phyloP scores from a whole-genome alignment of 37 sponge, comb jelly and placozoan genomes.

The Theonella swinhoei region DNA sequence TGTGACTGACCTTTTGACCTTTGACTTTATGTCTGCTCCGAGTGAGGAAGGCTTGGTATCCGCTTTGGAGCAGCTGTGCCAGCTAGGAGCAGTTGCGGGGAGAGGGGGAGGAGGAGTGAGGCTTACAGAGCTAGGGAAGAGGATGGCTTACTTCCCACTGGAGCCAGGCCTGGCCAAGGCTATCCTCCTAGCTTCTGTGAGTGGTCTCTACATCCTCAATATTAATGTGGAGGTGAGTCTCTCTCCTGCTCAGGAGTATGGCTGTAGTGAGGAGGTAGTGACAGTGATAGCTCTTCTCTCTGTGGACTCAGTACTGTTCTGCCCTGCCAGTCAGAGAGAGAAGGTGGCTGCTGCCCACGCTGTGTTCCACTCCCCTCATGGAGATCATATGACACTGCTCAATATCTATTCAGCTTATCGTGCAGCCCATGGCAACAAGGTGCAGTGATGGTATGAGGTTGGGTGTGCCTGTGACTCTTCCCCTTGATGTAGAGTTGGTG shows the following conservation, averaged over 20 bases:
- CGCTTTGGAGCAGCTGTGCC: conserved; percentile 82
- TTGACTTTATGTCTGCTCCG: conserved; percentile 94
- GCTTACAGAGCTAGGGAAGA: conserved; percentile 77
- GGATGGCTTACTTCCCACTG: conserved; percentile 87
- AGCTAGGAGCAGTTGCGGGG: conserved; percentile 73
- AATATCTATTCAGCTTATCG: conserved; percentile 74
- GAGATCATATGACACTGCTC: conserved; percentile 91
- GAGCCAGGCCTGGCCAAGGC: conserved; percentile 75
- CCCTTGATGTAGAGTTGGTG: conserved; percentile 75
- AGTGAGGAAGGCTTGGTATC: conserved; percentile 62
- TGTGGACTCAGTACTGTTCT: conserved; percentile 87
- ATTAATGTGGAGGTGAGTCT: too few species aligned
- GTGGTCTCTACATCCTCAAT: too few species aligned
- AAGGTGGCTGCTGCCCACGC: conserved; percentile 40
- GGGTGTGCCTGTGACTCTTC: conserved; percentile 4
- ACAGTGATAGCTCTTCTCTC: conserved; percentile 86
- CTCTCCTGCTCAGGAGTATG: too few species aligned
- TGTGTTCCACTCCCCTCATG: conserved; percentile 78
- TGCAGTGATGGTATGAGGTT: conserved; percentile 2
- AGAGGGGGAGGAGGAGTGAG: conserved; percentile 24
- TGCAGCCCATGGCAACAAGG: conserved; percentile 80
- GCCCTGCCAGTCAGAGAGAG: conserved; percentile 81
- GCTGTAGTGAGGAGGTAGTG: conserved; percentile 78
- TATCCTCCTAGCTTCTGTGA: conserved; percentile 29
- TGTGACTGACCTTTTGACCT: conserved; percentile 74